Percentiles rank a stretch among this genome's conserved stretches.
Conservation (phyloP, 2,797 vertebrate genomes). For the Myotis vivesi region DNA sequence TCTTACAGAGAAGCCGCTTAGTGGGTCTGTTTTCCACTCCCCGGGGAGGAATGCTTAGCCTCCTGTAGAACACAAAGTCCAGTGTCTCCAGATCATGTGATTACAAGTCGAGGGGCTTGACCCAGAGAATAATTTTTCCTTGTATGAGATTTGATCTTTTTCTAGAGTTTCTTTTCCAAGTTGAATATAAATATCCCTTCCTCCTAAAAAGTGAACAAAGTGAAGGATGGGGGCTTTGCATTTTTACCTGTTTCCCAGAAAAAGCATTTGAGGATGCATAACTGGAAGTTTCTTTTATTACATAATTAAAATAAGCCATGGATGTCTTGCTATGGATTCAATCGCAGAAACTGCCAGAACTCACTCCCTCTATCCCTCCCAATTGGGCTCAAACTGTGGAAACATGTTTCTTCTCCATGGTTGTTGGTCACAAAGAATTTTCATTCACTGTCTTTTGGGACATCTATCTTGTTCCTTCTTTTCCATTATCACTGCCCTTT, state of each 20-base stretch:
- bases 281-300: not conserved
- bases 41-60: not conserved
- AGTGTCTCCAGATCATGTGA: not conserved
- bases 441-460: not conserved
- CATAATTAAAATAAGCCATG: not conserved
- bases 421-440: not conserved
- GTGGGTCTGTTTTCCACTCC: not conserved
- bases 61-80: not conserved
- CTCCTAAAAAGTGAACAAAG: not conserved
- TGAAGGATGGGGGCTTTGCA: not conserved
- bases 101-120: not conserved
- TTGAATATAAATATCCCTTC: not conserved
- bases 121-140: not conserved
- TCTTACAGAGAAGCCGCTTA: not conserved
- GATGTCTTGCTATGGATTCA: not conserved
- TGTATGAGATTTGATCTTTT: not conserved
- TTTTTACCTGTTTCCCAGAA: constrained; percentile 26
- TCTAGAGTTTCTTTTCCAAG: not conserved
- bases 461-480: not conserved
- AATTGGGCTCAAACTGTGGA: not conserved
- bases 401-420: not conserved
- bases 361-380: not conserved
- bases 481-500: not conserved
- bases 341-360: not conserved
- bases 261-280: not conserved